phyloP scores from a whole-genome alignment of 2,113 vertebrate genomes.

The Poeciliopsis prolifica region DNA sequence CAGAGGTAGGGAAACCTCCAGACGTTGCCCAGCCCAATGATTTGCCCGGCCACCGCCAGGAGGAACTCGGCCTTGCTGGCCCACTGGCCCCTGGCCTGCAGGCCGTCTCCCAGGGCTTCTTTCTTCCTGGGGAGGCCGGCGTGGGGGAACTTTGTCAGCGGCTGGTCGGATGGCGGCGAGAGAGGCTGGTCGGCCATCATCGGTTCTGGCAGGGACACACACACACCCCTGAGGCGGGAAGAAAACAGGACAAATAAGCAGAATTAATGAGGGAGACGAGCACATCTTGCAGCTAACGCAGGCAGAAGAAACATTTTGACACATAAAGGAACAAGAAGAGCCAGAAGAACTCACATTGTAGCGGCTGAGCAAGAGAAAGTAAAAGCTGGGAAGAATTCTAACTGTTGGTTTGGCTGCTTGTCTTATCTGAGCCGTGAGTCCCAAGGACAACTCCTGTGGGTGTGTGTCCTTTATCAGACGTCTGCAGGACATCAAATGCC shows the following conservation, averaged over 20 bases:
- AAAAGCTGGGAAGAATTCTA: background rate
- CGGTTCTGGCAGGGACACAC: constrained; percentile 24
- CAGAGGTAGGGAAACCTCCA: constrained; percentile 81
- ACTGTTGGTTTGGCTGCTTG: constrained; percentile 27
- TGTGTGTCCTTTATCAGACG: constrained; percentile 60
- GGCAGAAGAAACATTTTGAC: background rate
- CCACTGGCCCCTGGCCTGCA: constrained; percentile 74
- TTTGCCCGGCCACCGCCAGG: constrained; percentile 78
- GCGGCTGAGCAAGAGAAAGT: background rate
- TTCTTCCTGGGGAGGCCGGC: constrained; percentile 16
- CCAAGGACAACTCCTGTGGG: constrained; percentile 29
- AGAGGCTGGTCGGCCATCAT: constrained; percentile 45
- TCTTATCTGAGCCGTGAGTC: constrained; percentile 46
- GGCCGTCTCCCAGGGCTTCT: constrained; percentile 20
- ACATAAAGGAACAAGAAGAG: background rate
- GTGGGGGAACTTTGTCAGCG: constrained; percentile 30
- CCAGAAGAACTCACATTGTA: constrained; percentile 31
- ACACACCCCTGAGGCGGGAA: constrained; percentile 20
- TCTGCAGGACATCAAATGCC: constrained; percentile 27
- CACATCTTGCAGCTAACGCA: background rate
- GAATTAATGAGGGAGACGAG: background rate
- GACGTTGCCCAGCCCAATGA: constrained; percentile 79
- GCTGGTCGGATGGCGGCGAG: constrained; percentile 22
- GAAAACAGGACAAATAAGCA: background rate
- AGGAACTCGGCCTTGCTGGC: constrained; percentile 77